These are phyloP conservation scores for Eubasilissa splendida DNA, from an alignment of 2,888 invertebrate genomes.

Conservation along the genomic window DNA sequence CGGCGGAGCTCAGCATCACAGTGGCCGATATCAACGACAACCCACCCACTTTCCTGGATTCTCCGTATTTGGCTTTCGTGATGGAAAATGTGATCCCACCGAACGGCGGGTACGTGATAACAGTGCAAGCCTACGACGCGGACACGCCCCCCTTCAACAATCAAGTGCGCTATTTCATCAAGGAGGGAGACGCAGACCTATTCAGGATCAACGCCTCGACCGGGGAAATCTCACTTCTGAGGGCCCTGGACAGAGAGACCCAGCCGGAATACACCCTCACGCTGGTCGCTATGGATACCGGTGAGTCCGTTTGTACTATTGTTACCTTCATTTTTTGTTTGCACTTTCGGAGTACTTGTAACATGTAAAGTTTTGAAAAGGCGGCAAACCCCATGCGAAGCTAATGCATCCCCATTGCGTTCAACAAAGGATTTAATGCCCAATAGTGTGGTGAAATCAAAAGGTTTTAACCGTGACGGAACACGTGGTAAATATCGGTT, in stretches of 20 bases:
- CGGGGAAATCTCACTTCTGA: slow-evolving; percentile 89
- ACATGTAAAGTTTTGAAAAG: background rate
- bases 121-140: slow-evolving; percentile 91
- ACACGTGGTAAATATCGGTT: slow-evolving; percentile 37
- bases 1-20: slow-evolving; percentile 85
- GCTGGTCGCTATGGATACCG: slow-evolving; percentile 94
- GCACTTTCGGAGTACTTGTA: background rate
- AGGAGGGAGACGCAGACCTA: slow-evolving; percentile 92
- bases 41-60: slow-evolving; percentile 92
- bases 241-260: slow-evolving; percentile 88
- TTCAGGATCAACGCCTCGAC: slow-evolving; percentile 94
- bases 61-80: slow-evolving; percentile 94
- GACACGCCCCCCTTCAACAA: slow-evolving; percentile 93
- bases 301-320: slow-evolving; percentile 71
- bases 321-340: background rate
- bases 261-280: slow-evolving; percentile 89
- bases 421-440: slow-evolving; percentile 31
- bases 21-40: slow-evolving; percentile 96
- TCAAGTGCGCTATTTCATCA: slow-evolving; percentile 92
- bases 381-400: slow-evolving; percentile 15
- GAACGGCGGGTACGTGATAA: slow-evolving; percentile 84
- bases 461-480: slow-evolving; percentile 42
- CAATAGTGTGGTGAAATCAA: slow-evolving; percentile 37
- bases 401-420: slow-evolving; percentile 16
- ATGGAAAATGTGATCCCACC: slow-evolving; percentile 93